Percentiles rank a stretch among this genome's conserved stretches.
phyloP scores from a whole-genome alignment of 2,888 invertebrate genomes.

The Eugnorisma glareosa region DNA sequence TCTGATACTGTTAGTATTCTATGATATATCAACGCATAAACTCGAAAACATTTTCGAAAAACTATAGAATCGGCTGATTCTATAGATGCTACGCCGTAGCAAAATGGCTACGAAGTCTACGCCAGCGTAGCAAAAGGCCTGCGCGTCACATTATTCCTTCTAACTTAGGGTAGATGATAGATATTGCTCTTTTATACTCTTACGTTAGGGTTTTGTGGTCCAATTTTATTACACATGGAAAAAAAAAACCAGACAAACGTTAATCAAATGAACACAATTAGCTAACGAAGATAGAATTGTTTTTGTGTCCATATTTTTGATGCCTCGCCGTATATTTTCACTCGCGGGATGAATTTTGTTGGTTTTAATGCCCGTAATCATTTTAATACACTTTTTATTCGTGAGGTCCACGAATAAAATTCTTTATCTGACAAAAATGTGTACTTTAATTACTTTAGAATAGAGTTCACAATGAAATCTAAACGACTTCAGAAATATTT shows the following conservation, averaged over 20 bases:
- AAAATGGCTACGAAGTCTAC: slow-evolving; percentile 36
- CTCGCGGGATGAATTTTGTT: slow-evolving; percentile 54
- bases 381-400: slow-evolving; percentile 56
- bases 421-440: slow-evolving; percentile 40
- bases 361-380: slow-evolving; percentile 53
- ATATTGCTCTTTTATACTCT: slow-evolving; percentile 6
- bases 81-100: slow-evolving; percentile 35
- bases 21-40: neutral
- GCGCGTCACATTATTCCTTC: neutral
- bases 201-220: neutral
- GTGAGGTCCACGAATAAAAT: slow-evolving; percentile 28
- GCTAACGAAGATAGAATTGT: slow-evolving; percentile 65
- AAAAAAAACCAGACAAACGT: slow-evolving; percentile 46
- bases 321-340: slow-evolving; percentile 50
- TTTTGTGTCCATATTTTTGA: slow-evolving; percentile 61
- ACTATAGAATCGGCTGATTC: neutral
- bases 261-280: slow-evolving; percentile 63
- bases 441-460: slow-evolving; percentile 50
- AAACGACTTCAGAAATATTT: slow-evolving; percentile 38
- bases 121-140: slow-evolving; percentile 22
- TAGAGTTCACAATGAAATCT: slow-evolving; percentile 44
- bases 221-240: slow-evolving; percentile 32
- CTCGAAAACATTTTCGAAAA: neutral
- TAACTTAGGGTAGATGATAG: neutral
- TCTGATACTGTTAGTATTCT: neutral